Percentiles rank a stretch among this genome's conserved stretches.
phyloP scores from a whole-genome alignment of 2,888 invertebrate species.

The Himalopsyche japonica region DNA sequence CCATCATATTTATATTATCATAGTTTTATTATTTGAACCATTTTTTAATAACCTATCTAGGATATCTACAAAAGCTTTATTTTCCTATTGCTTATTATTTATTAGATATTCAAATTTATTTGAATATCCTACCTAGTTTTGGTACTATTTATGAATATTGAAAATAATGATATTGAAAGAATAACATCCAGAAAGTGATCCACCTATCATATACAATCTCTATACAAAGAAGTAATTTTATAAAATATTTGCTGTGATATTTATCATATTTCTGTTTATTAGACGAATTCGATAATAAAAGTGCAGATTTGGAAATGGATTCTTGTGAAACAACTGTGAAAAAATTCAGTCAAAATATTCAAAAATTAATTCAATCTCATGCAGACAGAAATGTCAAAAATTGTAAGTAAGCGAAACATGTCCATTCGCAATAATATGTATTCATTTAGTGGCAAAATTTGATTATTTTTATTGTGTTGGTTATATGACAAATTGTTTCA shows the following conservation, averaged over 20 bases:
- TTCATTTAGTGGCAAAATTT: not conserved
- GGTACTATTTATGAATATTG: too few species aligned
- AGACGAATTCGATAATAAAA: not conserved
- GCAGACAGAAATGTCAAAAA: slow-evolving; percentile 15
- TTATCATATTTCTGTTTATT: not conserved
- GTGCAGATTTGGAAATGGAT: not conserved
- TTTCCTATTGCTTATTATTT: too few species aligned
- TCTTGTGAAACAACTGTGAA: not conserved
- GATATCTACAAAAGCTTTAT: not conserved
- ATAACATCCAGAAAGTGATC: too few species aligned
- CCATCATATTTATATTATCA: not conserved
- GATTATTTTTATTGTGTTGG: not conserved
- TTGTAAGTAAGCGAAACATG: not conserved
- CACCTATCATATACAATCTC: too few species aligned
- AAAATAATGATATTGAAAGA: too few species aligned
- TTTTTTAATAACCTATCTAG: not conserved
- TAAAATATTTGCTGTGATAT: not conserved
- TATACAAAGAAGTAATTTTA: not conserved
- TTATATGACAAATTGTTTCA: not conserved
- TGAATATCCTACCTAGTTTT: too few species aligned
- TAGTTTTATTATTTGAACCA: not conserved
- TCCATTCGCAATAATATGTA: not conserved
- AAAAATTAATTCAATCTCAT: slow-evolving; percentile 11
- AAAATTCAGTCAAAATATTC: slow-evolving; percentile 3
- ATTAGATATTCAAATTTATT: too few species aligned